Evolutionary conservation across 2,113 vertebrate genomes (phyloP).

Genomic region (Eurystomus gularis): DNA sequence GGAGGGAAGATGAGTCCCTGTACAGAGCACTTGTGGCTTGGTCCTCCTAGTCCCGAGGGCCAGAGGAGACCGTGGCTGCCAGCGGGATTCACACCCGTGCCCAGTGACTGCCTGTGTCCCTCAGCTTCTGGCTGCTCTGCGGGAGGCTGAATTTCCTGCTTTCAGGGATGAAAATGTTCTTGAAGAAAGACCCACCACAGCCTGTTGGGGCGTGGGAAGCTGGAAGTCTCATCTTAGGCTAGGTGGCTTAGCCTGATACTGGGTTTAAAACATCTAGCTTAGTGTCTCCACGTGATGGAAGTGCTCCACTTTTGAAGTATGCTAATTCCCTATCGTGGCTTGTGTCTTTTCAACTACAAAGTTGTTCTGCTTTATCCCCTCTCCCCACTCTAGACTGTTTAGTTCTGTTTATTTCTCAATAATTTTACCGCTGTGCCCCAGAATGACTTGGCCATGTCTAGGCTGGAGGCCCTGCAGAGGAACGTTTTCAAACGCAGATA

Average conservation of each 20-base stretch:
- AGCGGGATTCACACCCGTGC: neutral
- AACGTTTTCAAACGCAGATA: neutral
- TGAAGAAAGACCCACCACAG: neutral
- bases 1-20: rapidly evolving
- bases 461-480: neutral
- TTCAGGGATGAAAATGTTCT: no score
- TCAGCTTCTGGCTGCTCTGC: neutral
- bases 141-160: neutral
- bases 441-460: neutral
- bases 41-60: neutral
- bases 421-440: no score
- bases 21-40: rapidly evolving
- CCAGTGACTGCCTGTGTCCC: neutral
- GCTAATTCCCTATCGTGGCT: rapidly evolving
- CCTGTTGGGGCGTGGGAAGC: neutral
- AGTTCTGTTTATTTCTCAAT: neutral
- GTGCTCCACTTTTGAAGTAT: neutral
- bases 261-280: neutral
- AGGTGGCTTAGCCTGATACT: neutral
- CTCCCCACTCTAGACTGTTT: neutral
- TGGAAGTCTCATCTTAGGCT: neutral
- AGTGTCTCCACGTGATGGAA: neutral
- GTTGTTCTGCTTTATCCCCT: neutral
- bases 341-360: neutral
- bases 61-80: rapidly evolving